Evolutionary conservation across 2,888 invertebrate species (phyloP).

Genomic region (Hydrotaea diabolus): DNA sequence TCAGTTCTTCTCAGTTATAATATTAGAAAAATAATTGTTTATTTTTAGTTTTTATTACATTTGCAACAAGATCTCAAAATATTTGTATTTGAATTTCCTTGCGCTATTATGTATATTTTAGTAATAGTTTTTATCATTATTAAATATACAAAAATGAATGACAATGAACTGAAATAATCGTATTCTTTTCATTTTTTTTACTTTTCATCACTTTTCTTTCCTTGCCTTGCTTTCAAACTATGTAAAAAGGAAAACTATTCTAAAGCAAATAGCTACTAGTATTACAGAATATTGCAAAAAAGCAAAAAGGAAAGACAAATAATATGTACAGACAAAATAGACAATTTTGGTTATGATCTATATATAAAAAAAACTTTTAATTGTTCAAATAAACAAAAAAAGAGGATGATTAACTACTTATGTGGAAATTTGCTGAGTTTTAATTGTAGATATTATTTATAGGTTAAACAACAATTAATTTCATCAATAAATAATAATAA

Average conservation of each 20-base stretch:
- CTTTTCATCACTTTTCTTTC: not conserved
- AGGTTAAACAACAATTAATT: constrained; percentile 5
- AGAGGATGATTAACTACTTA: constrained; percentile 13
- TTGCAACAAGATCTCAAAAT: constrained; percentile 16
- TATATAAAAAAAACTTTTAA: constrained; percentile 31
- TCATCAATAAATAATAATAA: constrained; percentile 38
- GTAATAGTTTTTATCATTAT: constrained; percentile 46
- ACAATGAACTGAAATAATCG: constrained; percentile 13
- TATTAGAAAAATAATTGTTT: constrained; percentile 29
- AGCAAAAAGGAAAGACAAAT: constrained; percentile 13
- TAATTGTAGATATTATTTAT: not conserved
- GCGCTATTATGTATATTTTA: not conserved
- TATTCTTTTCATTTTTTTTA: constrained; percentile 13
- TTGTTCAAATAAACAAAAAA: constrained; percentile 3
- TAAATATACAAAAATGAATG: constrained; percentile 51
- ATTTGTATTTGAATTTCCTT: not conserved
- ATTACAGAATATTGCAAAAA: constrained; percentile 20
- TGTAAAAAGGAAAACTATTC: constrained; percentile 13
- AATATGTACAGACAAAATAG: constrained; percentile 59
- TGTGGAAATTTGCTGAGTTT: constrained; percentile 7
- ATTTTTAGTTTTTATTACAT: constrained; percentile 20
- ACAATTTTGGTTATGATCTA: constrained; percentile 23
- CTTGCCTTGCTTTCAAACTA: constrained; percentile 13
- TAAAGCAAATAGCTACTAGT: not conserved
- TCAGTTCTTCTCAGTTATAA: constrained; percentile 14